Evolutionary conservation across 2,797 vertebrate species (phyloP), one percentile per base, ranked within the genome.

Genomic region (Neoniphon sammara): DNA sequence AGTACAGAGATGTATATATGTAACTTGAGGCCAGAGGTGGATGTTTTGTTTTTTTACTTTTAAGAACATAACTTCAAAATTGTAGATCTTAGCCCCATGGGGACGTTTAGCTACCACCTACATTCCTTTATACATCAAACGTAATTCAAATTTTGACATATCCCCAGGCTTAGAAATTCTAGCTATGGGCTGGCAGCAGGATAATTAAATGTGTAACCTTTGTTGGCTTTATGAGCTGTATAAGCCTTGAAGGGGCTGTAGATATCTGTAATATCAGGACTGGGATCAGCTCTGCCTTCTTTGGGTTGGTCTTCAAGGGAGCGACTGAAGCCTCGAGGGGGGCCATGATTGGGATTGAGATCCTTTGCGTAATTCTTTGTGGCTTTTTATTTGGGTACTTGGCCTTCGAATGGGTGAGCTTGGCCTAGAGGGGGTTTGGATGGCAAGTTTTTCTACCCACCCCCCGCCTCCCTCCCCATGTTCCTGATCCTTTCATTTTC

Each of bases 401-500:
- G 74, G 69, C 69, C 60, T 78, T 84, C 46, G 56, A 42, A 81
- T 77, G 53, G 61, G 80, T 71, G 68, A 52, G 31, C 73, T 69
- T 65, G 54, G 61, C 76, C 50, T 46, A 74, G 62, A 57, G 5
- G 49, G 54, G 54, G 12, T 78, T 55, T 56, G 30, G 25, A 77
- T 21, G 52, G 23, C 23, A 23, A 54, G 27, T 50, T 20, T 66
- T 69, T 30, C 20, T 31, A 9, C n/a, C n/a, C 10, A 36, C 67
- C 55, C 46, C 27, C 47, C 8, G 1, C 77, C 75, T 25, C 21
- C 64, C 61, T 64, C 78, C 77, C 72, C 34, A n/a, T 66, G 64
- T 80, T 53, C 77, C 30, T 63, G 7, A 27, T 76, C 75, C 78
- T 85, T 82, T 86, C 59, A 70, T 85, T 87, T 87, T 75, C 85